Base-by-base conservation (phyloP, 2,113 vertebrate genomes). In the Xerus inauris region DNA sequence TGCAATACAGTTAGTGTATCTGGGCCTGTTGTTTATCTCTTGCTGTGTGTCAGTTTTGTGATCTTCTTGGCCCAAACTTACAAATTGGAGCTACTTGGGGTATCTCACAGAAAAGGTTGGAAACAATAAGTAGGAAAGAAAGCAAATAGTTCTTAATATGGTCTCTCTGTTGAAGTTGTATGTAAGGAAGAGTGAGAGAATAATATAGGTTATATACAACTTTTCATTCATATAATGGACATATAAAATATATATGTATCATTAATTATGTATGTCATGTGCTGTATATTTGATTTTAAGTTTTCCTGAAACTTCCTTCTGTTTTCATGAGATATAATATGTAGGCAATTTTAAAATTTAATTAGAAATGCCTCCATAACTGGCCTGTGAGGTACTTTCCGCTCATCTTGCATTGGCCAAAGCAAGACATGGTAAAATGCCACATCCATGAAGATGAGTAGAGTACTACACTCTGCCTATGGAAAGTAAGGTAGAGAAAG, bases 391-490 rank as follows among this genome's bases (percentile, higher is more conserved):
- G 49, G 17, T 10, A 4, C 19, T n/a, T 80, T 57, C 19, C 45
- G 12, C 4, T 5, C 22, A 32, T 13, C 8, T 40, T 49, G 8
- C 16, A 35, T 10, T 54, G n/a, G 24, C 3, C 9, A 85, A 57
- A 81, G 3, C 13, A 76, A 86, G 42, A 62, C 32, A 75, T 4
- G 14, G 5, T 3, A 85, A 65, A 92, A 26, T 28, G 51, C 20
- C 12, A 0, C 17, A 19, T 65, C 20, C 22, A 2, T 28, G 16
- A 57, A 2, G 54, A 10, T 64, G 17, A 32, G 8, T 1, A 40
- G 17, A 32, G 8, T 1, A 40, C 13, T 59, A 62, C 3, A 12
- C 0, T 28, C 8, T 2, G 4, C 12, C 17, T 51, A 16, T 35
- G 7, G 30, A 45, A 24, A 69, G 69, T 30, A n/a, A 79, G 3